Conservation (phyloP, 2,113 vertebrate genomes). For the Muntiacus reevesi region DNA sequence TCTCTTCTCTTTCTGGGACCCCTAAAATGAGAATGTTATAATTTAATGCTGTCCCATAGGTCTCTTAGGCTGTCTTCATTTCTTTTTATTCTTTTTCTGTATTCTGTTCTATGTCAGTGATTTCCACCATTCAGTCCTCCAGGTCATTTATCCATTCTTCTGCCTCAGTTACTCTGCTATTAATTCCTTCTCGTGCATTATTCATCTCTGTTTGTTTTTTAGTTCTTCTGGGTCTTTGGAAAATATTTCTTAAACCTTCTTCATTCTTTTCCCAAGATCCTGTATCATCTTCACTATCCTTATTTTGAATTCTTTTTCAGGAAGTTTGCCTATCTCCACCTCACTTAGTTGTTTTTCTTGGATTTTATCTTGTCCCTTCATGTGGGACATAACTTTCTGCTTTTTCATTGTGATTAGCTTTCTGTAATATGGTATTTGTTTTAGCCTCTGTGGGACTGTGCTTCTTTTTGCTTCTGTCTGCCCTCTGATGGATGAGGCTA, state of each 20-base stretch:
- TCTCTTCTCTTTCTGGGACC: background rate
- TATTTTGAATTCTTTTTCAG: background rate
- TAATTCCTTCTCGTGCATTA: background rate
- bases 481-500: background rate
- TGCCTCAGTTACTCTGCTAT: background rate
- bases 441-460: background rate
- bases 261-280: background rate
- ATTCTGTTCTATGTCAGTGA: background rate
- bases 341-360: background rate
- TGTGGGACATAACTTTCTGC: background rate
- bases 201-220: background rate
- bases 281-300: background rate
- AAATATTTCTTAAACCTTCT: background rate
- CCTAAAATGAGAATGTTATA: background rate
- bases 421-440: background rate
- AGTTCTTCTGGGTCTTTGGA: background rate
- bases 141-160: background rate
- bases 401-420: background rate
- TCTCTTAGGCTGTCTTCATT: background rate
- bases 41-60: background rate
- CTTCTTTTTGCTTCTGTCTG: background rate
- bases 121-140: background rate
- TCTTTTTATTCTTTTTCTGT: background rate
- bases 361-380: background rate
- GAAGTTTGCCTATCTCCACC: background rate